Evolutionary conservation across 2,888 invertebrate species (phyloP).

Genomic region (Drosophila seclusa): DNA sequence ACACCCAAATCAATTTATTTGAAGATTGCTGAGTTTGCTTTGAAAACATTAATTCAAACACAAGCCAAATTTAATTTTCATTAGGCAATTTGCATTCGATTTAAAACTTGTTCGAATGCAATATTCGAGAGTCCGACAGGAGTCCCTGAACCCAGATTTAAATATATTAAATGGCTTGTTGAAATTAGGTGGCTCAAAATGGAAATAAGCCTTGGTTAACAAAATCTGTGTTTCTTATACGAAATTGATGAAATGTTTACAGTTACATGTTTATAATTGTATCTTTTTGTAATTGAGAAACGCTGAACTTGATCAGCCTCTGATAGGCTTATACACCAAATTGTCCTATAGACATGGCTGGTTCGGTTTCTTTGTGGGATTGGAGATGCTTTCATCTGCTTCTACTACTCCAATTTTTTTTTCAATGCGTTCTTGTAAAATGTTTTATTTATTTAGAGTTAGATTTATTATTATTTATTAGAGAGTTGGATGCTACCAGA

Average conservation of each 20-base stretch:
- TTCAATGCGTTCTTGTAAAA: background rate
- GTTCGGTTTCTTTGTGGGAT: background rate
- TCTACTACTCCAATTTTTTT: background rate
- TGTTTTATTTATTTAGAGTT: background rate
- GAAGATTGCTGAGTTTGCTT: background rate
- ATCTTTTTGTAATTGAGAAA: background rate
- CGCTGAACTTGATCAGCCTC: background rate
- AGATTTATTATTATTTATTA: background rate
- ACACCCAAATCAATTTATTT: background rate
- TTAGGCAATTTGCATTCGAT: background rate
- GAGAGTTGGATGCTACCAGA: slow-evolving; percentile 87
- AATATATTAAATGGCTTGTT: background rate
- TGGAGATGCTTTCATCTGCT: background rate
- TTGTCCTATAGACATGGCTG: background rate
- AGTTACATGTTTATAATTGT: background rate
- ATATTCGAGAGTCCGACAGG: too few relatives aligned
- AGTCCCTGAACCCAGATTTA: background rate
- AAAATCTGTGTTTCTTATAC: background rate
- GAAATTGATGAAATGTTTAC: background rate
- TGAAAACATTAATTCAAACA: background rate
- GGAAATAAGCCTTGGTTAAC: background rate
- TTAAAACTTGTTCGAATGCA: background rate
- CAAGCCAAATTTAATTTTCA: background rate
- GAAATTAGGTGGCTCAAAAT: background rate
- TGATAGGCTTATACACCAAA: background rate